Evolutionary conservation across 2,113 vertebrate genomes (phyloP).

Genomic region (Microcebus jonahi): DNA sequence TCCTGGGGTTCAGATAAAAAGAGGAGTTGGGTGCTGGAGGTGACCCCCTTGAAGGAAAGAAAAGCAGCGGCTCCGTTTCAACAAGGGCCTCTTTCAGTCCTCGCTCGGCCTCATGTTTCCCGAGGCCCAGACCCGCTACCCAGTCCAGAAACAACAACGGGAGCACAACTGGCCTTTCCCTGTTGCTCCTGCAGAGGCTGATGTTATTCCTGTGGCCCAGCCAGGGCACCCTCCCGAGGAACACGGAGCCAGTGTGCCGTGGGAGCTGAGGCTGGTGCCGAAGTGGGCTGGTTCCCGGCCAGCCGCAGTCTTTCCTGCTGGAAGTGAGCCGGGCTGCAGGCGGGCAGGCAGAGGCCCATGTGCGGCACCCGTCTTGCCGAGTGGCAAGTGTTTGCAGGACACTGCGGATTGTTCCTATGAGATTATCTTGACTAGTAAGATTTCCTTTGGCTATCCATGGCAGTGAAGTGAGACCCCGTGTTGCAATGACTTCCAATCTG

Average conservation of each 20-base stretch:
- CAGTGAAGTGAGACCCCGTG: neutral
- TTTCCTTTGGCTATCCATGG: neutral
- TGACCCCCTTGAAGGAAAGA: neutral
- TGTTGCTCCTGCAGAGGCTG: neutral
- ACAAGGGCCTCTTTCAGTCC: slow-evolving; percentile 53
- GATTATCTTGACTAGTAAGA: neutral
- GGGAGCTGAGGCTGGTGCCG: slow-evolving; percentile 23
- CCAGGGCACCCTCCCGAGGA: slow-evolving; percentile 35
- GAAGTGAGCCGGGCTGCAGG: neutral
- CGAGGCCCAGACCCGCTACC: neutral
- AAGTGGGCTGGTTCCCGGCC: neutral
- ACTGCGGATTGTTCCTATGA: neutral
- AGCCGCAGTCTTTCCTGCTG: neutral
- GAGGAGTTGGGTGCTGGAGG: neutral
- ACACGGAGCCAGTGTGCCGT: slow-evolving; percentile 45
- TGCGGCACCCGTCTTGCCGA: neutral
- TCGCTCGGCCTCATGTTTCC: slow-evolving; percentile 44
- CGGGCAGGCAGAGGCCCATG: neutral
- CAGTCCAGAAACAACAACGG: slow-evolving; percentile 67
- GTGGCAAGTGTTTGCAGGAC: neutral
- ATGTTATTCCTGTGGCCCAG: slow-evolving; percentile 54
- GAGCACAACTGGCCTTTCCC: slow-evolving; percentile 22
- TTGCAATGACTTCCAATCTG: neutral
- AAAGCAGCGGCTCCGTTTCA: neutral
- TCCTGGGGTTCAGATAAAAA: neutral